A percentile compares a stretch with the other conserved stretches of the same genome.
These are phyloP conservation scores for Cydia amplana DNA, from an alignment of 1,140 invertebrate species.

Conservation along the genomic window DNA sequence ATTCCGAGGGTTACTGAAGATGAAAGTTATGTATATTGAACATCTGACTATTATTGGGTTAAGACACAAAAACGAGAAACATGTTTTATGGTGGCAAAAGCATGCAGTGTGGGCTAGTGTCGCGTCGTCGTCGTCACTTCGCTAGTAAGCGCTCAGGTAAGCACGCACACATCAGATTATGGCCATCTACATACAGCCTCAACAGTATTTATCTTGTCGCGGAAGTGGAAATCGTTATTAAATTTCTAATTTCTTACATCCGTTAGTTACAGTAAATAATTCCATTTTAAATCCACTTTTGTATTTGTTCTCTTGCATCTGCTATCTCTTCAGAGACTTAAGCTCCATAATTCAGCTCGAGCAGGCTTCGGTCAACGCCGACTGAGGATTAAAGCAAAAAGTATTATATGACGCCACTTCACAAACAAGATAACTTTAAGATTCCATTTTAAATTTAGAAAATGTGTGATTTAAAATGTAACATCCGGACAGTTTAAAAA, in stretches of 20 bases:
- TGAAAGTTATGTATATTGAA: not conserved
- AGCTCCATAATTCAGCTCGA: slow-evolving; percentile 20
- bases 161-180: no score
- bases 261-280: not conserved
- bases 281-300: slow-evolving; percentile 2
- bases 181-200: no score
- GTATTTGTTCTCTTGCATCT: not conserved
- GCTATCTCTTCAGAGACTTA: not conserved
- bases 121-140: no score
- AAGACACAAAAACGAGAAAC: not conserved
- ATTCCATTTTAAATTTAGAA: not conserved
- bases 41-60: not conserved
- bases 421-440: slow-evolving; percentile 17
- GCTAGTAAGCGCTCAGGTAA: no score
- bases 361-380: not conserved
- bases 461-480: not conserved
- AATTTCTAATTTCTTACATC: not conserved
- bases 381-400: slow-evolving; percentile 11
- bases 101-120: no score
- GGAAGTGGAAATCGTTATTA: not conserved
- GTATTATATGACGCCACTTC: slow-evolving; percentile 11
- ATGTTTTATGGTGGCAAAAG: no score
- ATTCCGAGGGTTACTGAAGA: not conserved
- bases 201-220: no score
- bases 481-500: not conserved